Base-by-base conservation (phyloP, 1,140 invertebrate species). In the Hestina assimilis region DNA sequence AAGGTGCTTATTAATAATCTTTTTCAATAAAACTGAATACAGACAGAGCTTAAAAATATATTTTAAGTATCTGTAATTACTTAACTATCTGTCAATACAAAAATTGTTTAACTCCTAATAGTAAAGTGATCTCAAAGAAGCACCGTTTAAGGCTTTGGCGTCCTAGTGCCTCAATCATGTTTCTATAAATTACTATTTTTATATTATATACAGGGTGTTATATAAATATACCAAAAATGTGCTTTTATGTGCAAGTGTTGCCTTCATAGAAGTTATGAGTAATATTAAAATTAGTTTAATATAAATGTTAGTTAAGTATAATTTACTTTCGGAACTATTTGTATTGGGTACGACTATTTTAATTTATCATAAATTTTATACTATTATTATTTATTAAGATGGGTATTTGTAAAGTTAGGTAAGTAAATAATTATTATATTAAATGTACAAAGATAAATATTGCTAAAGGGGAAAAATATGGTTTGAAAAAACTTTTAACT, bases 161-260 rank as follows among this genome's bases (percentile, higher is more conserved):
- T 77, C 67, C 63, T 72, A 58, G 73, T 83, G 80, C 81, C 84
- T 84, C 76, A 75, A 70, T 59, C 66, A 71, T 65, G 29, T 64
- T 46, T 52, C 28, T 67, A 72, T 60, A 56, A 56, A 55, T 68
- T 67, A 74, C 69, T 86, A 83, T 84, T 84, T 86, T 84, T 76
- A 79, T 87, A 82, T 71, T 59, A 61, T 83, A 81, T 84, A 87
- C 84, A 87, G 84, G 82, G 83, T 87, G 82, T 83, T 83, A 69
- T 71, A 68, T 68, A 73, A 78, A 77, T 82, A 86, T 79, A 83
- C 82, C 82, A 87, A 86, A 85, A 85, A 60, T 76, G 74, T 86
- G 81, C 82, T 87, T 87, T 87, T 87, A 83, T 63, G 64, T 73
- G 72, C 78, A 77, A 78, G 61, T 76, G 74, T 79, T 83, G 79